Evolutionary conservation across 2,797 vertebrate genomes (phyloP).

Genomic region (Crax fasciolata): DNA sequence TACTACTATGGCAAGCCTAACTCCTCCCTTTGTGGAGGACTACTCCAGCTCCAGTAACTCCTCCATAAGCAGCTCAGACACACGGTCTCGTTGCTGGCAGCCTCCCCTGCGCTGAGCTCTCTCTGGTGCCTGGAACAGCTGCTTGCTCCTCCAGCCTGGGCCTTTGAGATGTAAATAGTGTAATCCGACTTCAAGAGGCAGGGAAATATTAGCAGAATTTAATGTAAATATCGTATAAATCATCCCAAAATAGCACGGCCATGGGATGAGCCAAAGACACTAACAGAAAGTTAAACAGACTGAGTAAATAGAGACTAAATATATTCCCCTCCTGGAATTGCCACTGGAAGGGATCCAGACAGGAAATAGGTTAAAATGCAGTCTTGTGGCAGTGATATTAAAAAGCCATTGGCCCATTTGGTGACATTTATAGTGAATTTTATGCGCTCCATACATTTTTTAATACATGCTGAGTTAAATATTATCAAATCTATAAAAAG

Average conservation of each 20-base stretch:
- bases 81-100: constrained; percentile 55
- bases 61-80: not conserved
- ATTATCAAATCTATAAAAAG: constrained; percentile 74
- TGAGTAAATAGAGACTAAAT: constrained; percentile 78
- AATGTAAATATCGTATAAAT: constrained; percentile 80
- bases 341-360: constrained; percentile 62
- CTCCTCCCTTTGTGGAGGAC: not conserved
- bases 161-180: constrained; percentile 75
- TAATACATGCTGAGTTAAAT: constrained; percentile 61
- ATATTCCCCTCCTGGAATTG: constrained; percentile 77
- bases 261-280: constrained; percentile 76
- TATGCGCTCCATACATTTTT: constrained; percentile 66
- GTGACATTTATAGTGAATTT: constrained; percentile 68
- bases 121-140: constrained; percentile 69
- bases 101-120: constrained; percentile 32
- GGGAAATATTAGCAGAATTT: constrained; percentile 79
- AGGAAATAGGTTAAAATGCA: constrained; percentile 74
- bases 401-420: constrained; percentile 56
- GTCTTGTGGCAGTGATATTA: constrained; percentile 65
- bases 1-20: not conserved
- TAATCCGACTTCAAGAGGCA: constrained; percentile 75
- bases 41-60: not conserved
- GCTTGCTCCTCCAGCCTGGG: constrained; percentile 60
- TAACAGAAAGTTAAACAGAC: constrained; percentile 75
- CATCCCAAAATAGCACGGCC: constrained; percentile 75